Evolutionary conservation across 2,113 vertebrate species (phyloP), one percentile per base, ranked within the genome.

Genomic region (Dasyprocta punctata): DNA sequence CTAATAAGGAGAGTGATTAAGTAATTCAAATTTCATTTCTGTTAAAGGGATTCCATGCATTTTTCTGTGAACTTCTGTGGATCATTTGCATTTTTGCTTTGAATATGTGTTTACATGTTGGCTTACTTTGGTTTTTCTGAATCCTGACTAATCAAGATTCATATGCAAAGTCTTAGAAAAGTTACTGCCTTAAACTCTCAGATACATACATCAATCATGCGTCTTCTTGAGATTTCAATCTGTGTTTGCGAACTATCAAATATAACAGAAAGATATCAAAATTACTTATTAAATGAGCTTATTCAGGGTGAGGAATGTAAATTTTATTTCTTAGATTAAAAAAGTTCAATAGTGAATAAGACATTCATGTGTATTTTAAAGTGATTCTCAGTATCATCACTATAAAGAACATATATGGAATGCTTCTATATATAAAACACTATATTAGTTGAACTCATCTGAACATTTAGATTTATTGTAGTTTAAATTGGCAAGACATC

Each of bases 401-500:
- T 58, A 56, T 54, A 28, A 71, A 81, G 0, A 47, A 22, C 22
- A 86, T 24, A 77, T 58, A 52, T 16, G 24, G 44, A 30, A 26
- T 78, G 33, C 14, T 88, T 92, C 52, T 86, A 7, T 80, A 61
- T 60, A 44, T 20, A 77, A 44, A 49, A 60, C 65, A 30, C 17
- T 38, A 30, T 93, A 93, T 97, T 96, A 90, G 52, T 44, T 92
- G 80, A 91, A 47, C 12, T 82, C 52, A 73, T 97, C 92, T 92
- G 67, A 86, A 97, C 93, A 97, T 92, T 75, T 36, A 98, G 92
- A 96, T 98, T 98, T 97, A 93, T 95, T 81, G 47, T 96, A 90
- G 96, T 94, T 98, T 97, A 81, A 96, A 95, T 81, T 96, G 87
- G 93, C 88, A 88, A 97, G 93, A 97, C 93, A 87, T 93, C 95